phyloP scores from a whole-genome alignment of 2,888 invertebrate species.

The Noctua pronuba region DNA sequence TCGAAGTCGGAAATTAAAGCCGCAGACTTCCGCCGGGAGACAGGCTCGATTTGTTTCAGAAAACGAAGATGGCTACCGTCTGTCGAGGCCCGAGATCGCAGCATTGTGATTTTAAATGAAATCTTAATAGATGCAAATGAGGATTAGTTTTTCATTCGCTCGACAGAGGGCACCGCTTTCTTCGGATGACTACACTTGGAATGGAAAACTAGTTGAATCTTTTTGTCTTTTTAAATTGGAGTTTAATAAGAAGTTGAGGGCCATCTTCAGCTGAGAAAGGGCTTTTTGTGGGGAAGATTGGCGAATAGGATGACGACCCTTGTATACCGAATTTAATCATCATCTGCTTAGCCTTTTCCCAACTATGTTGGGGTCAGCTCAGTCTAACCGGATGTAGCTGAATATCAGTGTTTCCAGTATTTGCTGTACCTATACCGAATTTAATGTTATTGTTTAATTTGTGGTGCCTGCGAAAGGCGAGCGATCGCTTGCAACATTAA shows the following conservation, averaged over 20 bases:
- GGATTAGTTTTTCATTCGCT: constrained; percentile 64
- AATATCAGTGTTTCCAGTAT: no score
- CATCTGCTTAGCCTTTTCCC: no score
- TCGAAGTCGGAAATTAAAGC: constrained; percentile 78
- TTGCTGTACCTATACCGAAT: no score
- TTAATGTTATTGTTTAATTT: background rate
- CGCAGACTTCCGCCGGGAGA: constrained; percentile 71
- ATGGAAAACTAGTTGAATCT: constrained; percentile 57
- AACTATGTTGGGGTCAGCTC: no score
- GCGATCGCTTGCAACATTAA: background rate
- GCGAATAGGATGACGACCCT: background rate
- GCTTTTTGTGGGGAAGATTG: background rate
- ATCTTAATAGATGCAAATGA: constrained; percentile 68
- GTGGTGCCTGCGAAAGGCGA: background rate
- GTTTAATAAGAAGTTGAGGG: constrained; percentile 3
- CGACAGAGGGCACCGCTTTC: constrained; percentile 52
- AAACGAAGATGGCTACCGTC: constrained; percentile 58
- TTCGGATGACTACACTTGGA: constrained; percentile 51
- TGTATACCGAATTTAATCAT: background rate
- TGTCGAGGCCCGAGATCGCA: constrained; percentile 42
- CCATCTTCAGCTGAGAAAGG: background rate
- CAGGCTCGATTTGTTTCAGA: constrained; percentile 77
- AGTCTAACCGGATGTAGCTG: no score
- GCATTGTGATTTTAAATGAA: constrained; percentile 76
- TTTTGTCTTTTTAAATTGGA: constrained; percentile 58